A percentile compares a stretch with the other conserved stretches of the same genome.
Conservation (phyloP, 2,888 invertebrate species). For the Iphiclides podalirius region DNA sequence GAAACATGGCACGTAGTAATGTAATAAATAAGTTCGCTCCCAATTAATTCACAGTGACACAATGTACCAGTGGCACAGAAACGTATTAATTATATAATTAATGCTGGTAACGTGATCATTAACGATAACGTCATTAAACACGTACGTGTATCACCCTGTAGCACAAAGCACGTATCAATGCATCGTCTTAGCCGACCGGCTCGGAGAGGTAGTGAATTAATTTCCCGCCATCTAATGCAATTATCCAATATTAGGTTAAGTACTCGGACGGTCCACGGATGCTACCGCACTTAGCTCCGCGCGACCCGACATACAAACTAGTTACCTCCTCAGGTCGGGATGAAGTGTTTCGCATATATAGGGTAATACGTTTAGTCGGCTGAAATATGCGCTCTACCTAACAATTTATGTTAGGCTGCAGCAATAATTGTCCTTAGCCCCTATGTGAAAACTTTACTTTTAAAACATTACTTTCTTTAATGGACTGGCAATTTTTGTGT, state of each 20-base stretch:
- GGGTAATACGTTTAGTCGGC: slow-evolving; percentile 5
- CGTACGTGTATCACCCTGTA: slow-evolving; percentile 22
- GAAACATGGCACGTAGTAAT: too few relatives aligned
- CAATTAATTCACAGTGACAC: background rate
- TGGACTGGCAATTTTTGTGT: too few relatives aligned
- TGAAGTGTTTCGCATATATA: slow-evolving; percentile 10
- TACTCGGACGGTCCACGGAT: slow-evolving; percentile 55
- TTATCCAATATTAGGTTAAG: slow-evolving; percentile 77
- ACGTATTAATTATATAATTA: slow-evolving; percentile 13
- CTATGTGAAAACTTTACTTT: too few relatives aligned
- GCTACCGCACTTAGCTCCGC: slow-evolving; percentile 65
- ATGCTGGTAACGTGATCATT: slow-evolving; percentile 16
- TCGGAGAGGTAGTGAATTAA: slow-evolving; percentile 65
- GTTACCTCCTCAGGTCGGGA: slow-evolving; percentile 40
- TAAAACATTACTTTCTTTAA: too few relatives aligned
- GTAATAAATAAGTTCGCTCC: too few relatives aligned
- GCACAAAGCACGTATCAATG: slow-evolving; percentile 59
- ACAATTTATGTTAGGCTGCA: too few relatives aligned
- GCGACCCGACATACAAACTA: slow-evolving; percentile 63
- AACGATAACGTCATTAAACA: slow-evolving; percentile 14
- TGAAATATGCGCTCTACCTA: slow-evolving; percentile 24
- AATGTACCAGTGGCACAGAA: background rate
- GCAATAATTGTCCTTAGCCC: too few relatives aligned
- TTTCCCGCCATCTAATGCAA: slow-evolving; percentile 66
- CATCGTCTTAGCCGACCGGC: slow-evolving; percentile 58